Conservation (phyloP, 2,113 vertebrate species). For the Microcebus lehilahytsara region DNA sequence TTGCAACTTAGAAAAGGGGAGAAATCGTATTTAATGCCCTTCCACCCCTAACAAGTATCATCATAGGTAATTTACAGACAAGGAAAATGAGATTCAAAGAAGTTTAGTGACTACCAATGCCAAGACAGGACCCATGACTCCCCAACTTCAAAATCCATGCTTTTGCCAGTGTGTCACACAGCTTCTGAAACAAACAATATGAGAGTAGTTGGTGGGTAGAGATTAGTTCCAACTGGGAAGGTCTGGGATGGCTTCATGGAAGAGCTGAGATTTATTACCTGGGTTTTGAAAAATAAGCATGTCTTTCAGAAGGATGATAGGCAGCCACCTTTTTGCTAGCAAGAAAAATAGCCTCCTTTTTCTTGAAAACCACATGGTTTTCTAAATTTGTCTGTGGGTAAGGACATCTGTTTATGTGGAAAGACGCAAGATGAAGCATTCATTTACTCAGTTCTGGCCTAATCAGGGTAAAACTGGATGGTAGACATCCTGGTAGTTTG, state of each 20-base stretch:
- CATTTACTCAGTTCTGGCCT: constrained; percentile 33
- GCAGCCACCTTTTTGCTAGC: constrained; percentile 32
- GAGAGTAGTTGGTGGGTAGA: neutral
- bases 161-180: neutral
- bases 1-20: neutral
- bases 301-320: constrained; percentile 41
- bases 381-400: constrained; percentile 64
- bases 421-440: constrained; percentile 36
- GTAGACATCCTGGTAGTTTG: constrained; percentile 15
- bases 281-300: constrained; percentile 40
- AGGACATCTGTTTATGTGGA: constrained; percentile 49
- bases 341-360: constrained; percentile 43
- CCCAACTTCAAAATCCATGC: neutral
- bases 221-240: constrained; percentile 9
- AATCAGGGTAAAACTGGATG: neutral
- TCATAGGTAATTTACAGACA: neutral
- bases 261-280: constrained; percentile 47
- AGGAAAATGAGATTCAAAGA: neutral
- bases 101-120: neutral
- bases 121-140: neutral
- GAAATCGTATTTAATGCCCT: neutral
- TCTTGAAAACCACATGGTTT: constrained; percentile 60
- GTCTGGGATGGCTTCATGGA: constrained; percentile 13
- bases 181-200: constrained; percentile 13
- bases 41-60: too few relatives aligned